Base-by-base conservation (phyloP, 2,888 invertebrate species). In the Drosophila incognita region DNA sequence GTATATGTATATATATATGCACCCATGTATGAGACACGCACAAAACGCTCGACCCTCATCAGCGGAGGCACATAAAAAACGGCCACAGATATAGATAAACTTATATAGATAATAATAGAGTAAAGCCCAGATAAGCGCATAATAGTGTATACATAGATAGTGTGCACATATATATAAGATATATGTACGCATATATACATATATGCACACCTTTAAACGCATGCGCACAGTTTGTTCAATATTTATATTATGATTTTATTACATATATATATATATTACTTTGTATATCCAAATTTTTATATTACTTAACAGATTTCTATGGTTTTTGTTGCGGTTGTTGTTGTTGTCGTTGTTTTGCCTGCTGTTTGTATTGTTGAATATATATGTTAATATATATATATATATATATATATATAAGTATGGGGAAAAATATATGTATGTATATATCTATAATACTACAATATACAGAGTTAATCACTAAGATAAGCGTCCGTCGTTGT, bases 381-480 rank as follows among this genome's bases (percentile, higher is more conserved):
- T 40, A 40, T 27, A 42, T 42, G 6, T 35, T 36, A 42, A 49
- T 56, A 56, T 27, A 53, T 24, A 42, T 7, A 27, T 49, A 59
- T 42, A 49, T 42, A 40, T 59, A n/a, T 49, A 36, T n/a, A 24
- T 54, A 60, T 31, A 49, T 18, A 64, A 63, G 21, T 65, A 46
- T 46, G 46, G 21, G 21, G 7, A 57, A 42, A 35, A 31, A 60
- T 40, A 72, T 36, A 56, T 27, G 60, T 54, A 38, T 52, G 21
- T 27, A 48, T 79, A 76, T 79, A 76, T 66, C 62, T 76, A 71
- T 70, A 76, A 78, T 78, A 80, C 71, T 75, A 80, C 58, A 76
- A 56, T 68, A 76, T 70, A 79, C 74, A 61, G 69, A 76, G 69
- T 83, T 85, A 77, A 83, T 64, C 81, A 77, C 77, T 74, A 69